Conservation (phyloP, 2,113 vertebrate genomes). For the Octodon degus region DNA sequence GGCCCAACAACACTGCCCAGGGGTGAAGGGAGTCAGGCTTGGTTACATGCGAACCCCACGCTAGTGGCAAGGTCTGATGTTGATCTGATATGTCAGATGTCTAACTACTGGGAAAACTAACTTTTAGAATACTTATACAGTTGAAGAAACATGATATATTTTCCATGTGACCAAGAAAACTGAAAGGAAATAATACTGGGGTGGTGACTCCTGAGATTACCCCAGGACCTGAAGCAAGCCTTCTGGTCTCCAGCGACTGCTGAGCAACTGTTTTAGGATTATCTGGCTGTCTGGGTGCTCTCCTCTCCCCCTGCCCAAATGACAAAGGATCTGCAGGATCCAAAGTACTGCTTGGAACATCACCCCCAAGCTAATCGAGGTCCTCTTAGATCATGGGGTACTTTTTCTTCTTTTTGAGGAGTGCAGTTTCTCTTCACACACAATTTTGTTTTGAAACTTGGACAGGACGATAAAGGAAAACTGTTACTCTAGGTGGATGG, state of each 20-base stretch:
- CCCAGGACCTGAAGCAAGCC: background rate
- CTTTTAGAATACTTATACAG: background rate
- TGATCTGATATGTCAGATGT: background rate
- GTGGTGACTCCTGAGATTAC: background rate
- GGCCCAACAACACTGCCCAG: background rate
- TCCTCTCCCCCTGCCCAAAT: background rate
- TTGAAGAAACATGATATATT: slow-evolving; percentile 3
- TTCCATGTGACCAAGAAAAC: slow-evolving; percentile 6
- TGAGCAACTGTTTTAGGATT: background rate
- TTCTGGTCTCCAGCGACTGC: background rate
- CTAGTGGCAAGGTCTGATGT: background rate
- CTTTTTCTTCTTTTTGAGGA: background rate
- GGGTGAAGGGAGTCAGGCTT: background rate
- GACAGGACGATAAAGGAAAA: background rate
- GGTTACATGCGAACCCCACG: background rate
- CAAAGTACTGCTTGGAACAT: background rate
- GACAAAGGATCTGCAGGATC: background rate
- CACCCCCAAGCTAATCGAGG: background rate
- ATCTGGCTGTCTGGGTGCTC: background rate
- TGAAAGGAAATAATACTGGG: background rate
- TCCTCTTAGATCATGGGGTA: background rate
- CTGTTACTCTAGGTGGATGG: background rate
- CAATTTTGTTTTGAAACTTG: background rate
- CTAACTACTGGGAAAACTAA: background rate
- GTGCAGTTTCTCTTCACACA: slow-evolving; percentile 5